Conservation (phyloP, 2,888 invertebrate species). For the Plusia festucae region DNA sequence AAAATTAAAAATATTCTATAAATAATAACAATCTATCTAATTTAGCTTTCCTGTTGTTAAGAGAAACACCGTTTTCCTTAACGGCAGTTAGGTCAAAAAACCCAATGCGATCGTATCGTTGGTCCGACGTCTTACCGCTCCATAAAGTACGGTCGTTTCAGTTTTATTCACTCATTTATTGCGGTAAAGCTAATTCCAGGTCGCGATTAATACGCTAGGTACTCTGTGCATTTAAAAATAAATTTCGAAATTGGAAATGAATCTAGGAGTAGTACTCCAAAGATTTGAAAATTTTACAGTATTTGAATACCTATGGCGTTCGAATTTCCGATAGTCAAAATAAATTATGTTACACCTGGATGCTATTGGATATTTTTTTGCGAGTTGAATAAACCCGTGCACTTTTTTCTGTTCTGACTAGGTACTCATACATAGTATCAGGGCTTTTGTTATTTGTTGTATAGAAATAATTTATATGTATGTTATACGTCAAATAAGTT, state of each 20-base stretch:
- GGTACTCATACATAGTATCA: neutral
- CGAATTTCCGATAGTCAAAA: neutral
- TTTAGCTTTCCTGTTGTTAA: constrained; percentile 31
- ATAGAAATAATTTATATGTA: neutral
- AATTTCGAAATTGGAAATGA: neutral
- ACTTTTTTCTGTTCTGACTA: neutral
- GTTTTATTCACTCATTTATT: constrained; percentile 14
- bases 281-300: no score
- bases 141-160: constrained; percentile 8
- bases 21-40: neutral
- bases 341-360: neutral
- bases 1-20: neutral
- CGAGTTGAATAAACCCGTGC: neutral
- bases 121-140: constrained; percentile 18
- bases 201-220: neutral
- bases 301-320: neutral
- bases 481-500: neutral
- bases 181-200: neutral
- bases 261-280: neutral
- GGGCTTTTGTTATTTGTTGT: neutral
- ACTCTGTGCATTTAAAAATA: neutral
- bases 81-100: constrained; percentile 39
- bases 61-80: constrained; percentile 51
- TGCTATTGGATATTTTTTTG: neutral
- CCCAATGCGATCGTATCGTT: constrained; percentile 16